Percentiles rank a stretch among this genome's conserved stretches.
phyloP scores from a whole-genome alignment of 2,797 vertebrate species.

The Botia kubotai region DNA sequence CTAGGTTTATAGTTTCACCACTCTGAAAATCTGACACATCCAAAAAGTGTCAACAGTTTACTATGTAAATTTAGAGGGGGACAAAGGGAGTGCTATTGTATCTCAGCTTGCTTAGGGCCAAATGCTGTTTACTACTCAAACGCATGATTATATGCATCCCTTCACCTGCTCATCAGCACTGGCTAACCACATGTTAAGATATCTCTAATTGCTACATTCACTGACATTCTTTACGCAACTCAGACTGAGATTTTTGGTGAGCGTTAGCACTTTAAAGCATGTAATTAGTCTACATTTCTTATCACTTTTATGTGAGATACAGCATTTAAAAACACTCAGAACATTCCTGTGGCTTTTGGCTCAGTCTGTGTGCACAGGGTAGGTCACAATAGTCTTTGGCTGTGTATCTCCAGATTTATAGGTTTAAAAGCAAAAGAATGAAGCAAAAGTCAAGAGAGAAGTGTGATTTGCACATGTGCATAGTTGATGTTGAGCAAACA shows the following conservation, averaged over 20 bases:
- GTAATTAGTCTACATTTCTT: slow-evolving; percentile 48
- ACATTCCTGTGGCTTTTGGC: slow-evolving; percentile 45
- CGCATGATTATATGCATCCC: slow-evolving; percentile 50
- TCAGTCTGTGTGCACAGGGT: background rate
- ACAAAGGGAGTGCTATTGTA: slow-evolving; percentile 54
- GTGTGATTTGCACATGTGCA: slow-evolving; percentile 15
- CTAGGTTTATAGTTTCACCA: slow-evolving; percentile 60
- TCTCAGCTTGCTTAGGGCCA: slow-evolving; percentile 25
- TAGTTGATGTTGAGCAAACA: slow-evolving; percentile 3
- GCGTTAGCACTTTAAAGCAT: slow-evolving; percentile 24
- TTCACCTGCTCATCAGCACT: slow-evolving; percentile 53
- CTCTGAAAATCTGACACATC: slow-evolving; percentile 46
- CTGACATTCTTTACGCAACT: slow-evolving; percentile 36
- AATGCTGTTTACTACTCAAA: slow-evolving; percentile 48
- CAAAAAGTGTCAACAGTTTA: slow-evolving; percentile 57
- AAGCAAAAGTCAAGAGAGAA: background rate
- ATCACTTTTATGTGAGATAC: slow-evolving; percentile 27
- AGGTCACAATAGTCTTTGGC: background rate
- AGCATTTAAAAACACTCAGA: slow-evolving; percentile 15
- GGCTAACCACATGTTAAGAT: slow-evolving; percentile 44
- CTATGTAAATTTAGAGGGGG: slow-evolving; percentile 53
- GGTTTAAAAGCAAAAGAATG: background rate
- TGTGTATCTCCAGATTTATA: slow-evolving; percentile 5
- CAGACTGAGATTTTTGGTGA: slow-evolving; percentile 37
- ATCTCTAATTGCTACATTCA: slow-evolving; percentile 50